These are phyloP conservation scores for Nomada ferruginata DNA, from an alignment of 2,888 invertebrate genomes.

Conservation along the genomic window DNA sequence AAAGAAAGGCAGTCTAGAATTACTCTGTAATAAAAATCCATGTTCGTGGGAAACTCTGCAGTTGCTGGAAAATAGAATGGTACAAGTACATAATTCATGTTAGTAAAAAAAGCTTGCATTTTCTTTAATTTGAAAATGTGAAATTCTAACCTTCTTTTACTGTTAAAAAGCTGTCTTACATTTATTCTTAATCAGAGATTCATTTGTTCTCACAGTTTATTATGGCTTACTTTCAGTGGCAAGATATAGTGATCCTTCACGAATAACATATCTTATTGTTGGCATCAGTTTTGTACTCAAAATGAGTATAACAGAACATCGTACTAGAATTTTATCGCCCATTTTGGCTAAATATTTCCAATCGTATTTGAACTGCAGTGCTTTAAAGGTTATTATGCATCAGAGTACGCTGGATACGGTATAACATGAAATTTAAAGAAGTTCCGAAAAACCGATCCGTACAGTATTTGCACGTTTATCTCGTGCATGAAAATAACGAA, in stretches of 20 bases:
- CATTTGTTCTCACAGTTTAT: background rate
- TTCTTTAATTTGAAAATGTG: background rate
- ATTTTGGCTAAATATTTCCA: background rate
- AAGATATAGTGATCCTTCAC: background rate
- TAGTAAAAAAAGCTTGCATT: background rate
- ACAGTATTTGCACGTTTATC: background rate
- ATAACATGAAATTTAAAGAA: background rate
- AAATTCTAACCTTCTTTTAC: no score
- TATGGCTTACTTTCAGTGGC: no score
- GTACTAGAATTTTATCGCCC: no score
- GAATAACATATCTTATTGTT: background rate
- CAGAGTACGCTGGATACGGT: background rate
- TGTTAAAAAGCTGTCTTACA: no score
- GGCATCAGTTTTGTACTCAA: background rate
- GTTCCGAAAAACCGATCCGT: background rate
- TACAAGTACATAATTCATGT: background rate
- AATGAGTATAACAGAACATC: background rate
- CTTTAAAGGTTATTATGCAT: background rate
- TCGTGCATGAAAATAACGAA: constrained; percentile 7
- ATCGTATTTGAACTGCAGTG: background rate
- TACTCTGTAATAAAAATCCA: background rate
- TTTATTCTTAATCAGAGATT: no score
- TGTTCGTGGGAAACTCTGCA: background rate
- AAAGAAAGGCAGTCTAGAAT: background rate
- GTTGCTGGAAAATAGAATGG: background rate